Base-by-base conservation (phyloP, 2,888 invertebrate genomes). In the Syrista parreyssii region DNA sequence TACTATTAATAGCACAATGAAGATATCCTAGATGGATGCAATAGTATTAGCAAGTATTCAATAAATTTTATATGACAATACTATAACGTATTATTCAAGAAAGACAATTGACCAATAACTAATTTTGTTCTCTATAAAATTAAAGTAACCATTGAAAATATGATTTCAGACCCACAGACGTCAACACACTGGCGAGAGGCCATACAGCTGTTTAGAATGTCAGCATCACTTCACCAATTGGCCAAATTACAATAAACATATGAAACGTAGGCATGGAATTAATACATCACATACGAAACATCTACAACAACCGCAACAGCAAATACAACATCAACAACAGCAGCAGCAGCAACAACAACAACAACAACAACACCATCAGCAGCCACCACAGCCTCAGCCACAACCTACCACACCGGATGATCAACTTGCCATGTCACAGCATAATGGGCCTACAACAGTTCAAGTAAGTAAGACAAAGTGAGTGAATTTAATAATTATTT, bases 211-310 rank as follows among this genome's bases (percentile, higher is more conserved):
- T 84, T 89, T 94, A 68, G 94, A 95, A 81, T 96, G 96, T 86
- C 94, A 95, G 77, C 94, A 94, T 87, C 94, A 96, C 86, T 96
- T 96, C 83, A 96, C 96, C 0, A 96, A 96, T 88, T 96, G 96
- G 96, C 96, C 96, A 0, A 96, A 96, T 91, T 96, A 96, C 85
- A 96, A 96, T 86, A 96, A 96, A 85, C 96, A 96, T 87, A 96
- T 96, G 95, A 96, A 96, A 90, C 91, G 96, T 35, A 92, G 96
- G 36, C 96, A 96, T 81, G 94, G 94, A 68, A 93, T 94, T 79
- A 94, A 94, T 82, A 92, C 94, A 0, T 94, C 94, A 0, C 92
- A 93, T 68, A 86, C 89, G 3, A 91, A 91, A 78, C 87, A 89
- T 79, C 78, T 88, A 11, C 86, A 88, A 32, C 88, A 86, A 55